Conservation (phyloP, 2,797 vertebrate genomes). For the Nasua narica region DNA sequence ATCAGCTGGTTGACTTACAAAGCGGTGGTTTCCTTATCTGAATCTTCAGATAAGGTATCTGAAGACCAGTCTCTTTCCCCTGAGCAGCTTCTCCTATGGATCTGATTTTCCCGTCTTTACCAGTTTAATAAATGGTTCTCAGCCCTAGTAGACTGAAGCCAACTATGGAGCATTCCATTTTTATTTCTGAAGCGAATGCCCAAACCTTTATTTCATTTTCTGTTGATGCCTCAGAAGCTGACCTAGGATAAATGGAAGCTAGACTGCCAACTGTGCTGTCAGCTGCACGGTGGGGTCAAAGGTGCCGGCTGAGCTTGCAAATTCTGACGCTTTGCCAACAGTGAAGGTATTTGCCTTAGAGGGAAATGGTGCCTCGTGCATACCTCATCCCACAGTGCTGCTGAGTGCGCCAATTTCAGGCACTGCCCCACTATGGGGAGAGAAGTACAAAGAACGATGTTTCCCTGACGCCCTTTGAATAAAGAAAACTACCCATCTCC, state of each 20-base stretch:
- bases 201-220: conserved; percentile 34
- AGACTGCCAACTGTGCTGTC: conserved; percentile 67
- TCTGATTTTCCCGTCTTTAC: neutral
- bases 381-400: neutral
- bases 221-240: conserved; percentile 60
- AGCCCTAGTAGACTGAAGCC: neutral
- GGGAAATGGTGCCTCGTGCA: conserved; percentile 21
- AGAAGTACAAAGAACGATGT: neutral
- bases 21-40: neutral
- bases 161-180: neutral
- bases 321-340: conserved; percentile 5
- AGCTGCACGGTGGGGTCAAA: conserved; percentile 61
- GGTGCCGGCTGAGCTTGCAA: conserved; percentile 38
- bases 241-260: conserved; percentile 70
- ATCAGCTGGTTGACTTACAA: neutral
- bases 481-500: neutral
- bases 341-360: conserved; percentile 65
- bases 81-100: neutral
- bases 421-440: conserved; percentile 54
- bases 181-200: conserved; percentile 37
- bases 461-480: neutral
- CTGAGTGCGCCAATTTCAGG: conserved; percentile 20
- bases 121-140: neutral
- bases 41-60: neutral
- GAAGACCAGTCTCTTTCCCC: neutral